Percentiles rank a stretch among this genome's conserved stretches.
Evolutionary conservation across 2,113 vertebrate species (phyloP).

Genomic region (Pseudonaja textilis): DNA sequence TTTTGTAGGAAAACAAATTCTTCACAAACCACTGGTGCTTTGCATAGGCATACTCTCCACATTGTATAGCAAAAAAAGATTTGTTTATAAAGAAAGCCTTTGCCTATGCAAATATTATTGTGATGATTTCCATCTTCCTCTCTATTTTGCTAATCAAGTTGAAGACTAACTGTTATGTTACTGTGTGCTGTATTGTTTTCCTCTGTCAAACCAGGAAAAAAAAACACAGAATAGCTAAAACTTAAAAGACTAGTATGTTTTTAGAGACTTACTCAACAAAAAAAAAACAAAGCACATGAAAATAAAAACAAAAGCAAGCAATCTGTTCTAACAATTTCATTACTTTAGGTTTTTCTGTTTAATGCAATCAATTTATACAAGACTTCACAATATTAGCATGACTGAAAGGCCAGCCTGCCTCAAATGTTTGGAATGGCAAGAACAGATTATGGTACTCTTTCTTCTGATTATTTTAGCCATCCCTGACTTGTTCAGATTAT

Average conservation of each 20-base stretch:
- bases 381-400: neutral
- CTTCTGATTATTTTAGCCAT: neutral
- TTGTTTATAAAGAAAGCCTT: constrained; percentile 27
- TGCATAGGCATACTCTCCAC: constrained; percentile 43
- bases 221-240: neutral
- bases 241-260: neutral
- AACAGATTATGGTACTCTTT: neutral
- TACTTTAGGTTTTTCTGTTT: neutral
- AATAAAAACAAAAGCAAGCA: neutral
- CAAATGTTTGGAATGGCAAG: neutral
- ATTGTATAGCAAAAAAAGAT: constrained; percentile 13
- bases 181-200: neutral
- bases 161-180: fast-evolving
- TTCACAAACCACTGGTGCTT: constrained; percentile 37
- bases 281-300: neutral
- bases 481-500: neutral
- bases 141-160: constrained; percentile 32
- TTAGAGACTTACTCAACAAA: neutral
- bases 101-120: constrained; percentile 8
- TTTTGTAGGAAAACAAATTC: constrained; percentile 22
- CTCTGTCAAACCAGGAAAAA: neutral
- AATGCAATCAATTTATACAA: neutral
- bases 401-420: neutral
- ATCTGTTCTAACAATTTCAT: neutral
- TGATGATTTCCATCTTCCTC: neutral